phyloP scores from a whole-genome alignment of 2,113 vertebrate species.

The Thoracochromis brauschi region DNA sequence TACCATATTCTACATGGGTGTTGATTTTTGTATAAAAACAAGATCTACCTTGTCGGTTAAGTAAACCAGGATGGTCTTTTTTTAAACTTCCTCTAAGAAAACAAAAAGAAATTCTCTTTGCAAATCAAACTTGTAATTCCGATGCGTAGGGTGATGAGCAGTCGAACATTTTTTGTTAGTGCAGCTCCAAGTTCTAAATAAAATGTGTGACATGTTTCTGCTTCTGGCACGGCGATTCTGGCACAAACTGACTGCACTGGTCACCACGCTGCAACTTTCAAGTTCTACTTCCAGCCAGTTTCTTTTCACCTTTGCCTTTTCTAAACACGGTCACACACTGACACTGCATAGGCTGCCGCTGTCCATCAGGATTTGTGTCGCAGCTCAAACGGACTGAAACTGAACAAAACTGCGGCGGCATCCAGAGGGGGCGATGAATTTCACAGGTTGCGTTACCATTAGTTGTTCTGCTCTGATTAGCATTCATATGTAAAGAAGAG shows the following conservation, averaged over 20 bases:
- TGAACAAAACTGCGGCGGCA: not conserved
- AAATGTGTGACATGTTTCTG: not conserved
- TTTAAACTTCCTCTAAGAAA: not conserved
- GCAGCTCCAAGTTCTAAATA: not conserved
- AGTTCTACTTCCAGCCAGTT: not conserved
- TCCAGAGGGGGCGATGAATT: not conserved
- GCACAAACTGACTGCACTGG: not conserved
- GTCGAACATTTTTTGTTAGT: not conserved
- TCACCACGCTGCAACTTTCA: not conserved
- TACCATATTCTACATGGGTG: not conserved
- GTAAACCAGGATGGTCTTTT: not conserved
- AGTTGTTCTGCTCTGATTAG: not conserved
- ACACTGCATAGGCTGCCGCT: not conserved
- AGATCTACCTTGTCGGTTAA: not conserved
- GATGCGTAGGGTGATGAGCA: not conserved
- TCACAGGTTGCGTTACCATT: not conserved
- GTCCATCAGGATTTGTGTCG: not conserved
- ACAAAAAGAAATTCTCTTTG: not conserved
- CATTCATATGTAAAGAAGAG: not conserved
- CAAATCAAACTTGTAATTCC: not conserved
- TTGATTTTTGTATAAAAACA: not conserved
- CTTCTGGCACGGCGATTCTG: not conserved
- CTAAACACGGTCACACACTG: not conserved
- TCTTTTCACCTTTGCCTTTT: not conserved
- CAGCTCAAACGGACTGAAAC: not conserved